Evolutionary conservation across 2,113 vertebrate genomes (phyloP).

Genomic region (Rostratula benghalensis): DNA sequence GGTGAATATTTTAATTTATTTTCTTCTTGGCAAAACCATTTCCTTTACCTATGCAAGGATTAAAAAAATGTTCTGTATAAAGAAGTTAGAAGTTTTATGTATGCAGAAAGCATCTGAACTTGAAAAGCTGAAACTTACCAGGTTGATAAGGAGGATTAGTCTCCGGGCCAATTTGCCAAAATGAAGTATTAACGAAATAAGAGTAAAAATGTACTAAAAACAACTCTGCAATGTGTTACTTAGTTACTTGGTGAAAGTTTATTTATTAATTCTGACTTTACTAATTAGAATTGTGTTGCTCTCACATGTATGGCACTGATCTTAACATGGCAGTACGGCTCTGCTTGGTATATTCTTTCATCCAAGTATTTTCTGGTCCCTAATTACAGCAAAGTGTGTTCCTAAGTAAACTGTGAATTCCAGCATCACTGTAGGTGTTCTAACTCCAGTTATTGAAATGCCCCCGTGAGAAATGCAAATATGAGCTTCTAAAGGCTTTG

Average conservation of each 20-base stretch:
- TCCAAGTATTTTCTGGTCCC: neutral
- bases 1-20: neutral
- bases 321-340: neutral
- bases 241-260: neutral
- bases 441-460: neutral
- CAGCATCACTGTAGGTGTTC: neutral
- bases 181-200: neutral
- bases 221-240: neutral
- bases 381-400: neutral
- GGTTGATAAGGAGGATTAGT: neutral
- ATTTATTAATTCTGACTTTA: neutral
- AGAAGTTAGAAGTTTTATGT: neutral
- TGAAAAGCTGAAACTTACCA: neutral
- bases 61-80: neutral
- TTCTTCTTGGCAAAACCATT: neutral
- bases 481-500: neutral
- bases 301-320: neutral
- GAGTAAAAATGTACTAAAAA: neutral
- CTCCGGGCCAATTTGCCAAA: neutral
- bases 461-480: neutral
- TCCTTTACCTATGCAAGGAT: neutral
- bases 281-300: neutral
- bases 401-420: neutral
- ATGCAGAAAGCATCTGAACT: neutral
- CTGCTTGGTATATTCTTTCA: neutral